Evolutionary conservation across 2,797 vertebrate genomes (phyloP).

Genomic region (Brachymystax lenok): DNA sequence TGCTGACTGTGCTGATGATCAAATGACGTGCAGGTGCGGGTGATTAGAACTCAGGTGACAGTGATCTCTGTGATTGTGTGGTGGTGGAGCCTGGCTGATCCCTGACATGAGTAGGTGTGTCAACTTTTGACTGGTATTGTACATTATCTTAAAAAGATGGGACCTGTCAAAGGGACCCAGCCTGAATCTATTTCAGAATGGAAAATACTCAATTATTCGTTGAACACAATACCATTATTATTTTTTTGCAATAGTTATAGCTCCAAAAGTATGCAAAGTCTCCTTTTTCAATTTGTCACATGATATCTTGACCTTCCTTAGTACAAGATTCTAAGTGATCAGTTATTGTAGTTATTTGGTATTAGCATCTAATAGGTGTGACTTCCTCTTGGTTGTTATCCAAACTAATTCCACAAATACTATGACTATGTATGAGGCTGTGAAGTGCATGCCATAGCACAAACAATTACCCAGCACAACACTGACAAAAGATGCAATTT

Average conservation of each 20-base stretch:
- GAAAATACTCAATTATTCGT: background rate
- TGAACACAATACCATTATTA: background rate
- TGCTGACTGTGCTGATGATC: too few relatives aligned
- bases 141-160: too few relatives aligned
- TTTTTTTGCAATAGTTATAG: background rate
- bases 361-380: slow-evolving; percentile 12
- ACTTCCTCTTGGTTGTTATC: slow-evolving; percentile 28
- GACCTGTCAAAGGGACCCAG: too few relatives aligned
- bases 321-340: slow-evolving; percentile 23
- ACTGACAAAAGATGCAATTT: slow-evolving; percentile 46
- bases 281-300: slow-evolving; percentile 24
- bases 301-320: slow-evolving; percentile 11
- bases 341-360: slow-evolving; percentile 21
- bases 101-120: too few relatives aligned
- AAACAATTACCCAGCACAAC: slow-evolving; percentile 52
- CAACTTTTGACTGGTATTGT: too few relatives aligned
- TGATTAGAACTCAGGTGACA: too few relatives aligned
- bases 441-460: slow-evolving; percentile 34
- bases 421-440: slow-evolving; percentile 38
- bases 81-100: too few relatives aligned
- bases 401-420: slow-evolving; percentile 30
- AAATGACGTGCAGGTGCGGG: too few relatives aligned
- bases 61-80: too few relatives aligned
- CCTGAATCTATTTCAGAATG: background rate
- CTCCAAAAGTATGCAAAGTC: slow-evolving; percentile 14